Conservation (phyloP, 2,113 vertebrate genomes). For the Pseudopodoces humilis region DNA sequence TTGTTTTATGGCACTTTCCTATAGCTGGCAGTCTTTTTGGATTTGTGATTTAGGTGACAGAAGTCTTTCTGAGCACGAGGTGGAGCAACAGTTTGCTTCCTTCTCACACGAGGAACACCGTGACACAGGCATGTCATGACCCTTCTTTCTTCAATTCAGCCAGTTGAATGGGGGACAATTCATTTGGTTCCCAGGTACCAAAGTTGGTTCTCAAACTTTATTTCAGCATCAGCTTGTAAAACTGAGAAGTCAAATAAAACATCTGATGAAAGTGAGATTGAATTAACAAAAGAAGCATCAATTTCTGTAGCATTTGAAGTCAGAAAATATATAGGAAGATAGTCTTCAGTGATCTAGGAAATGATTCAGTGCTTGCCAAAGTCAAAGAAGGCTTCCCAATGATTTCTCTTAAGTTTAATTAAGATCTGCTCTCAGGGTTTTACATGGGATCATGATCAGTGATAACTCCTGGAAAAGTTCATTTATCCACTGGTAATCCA, state of each 20-base stretch:
- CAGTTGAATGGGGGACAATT: background rate
- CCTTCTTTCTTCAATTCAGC: background rate
- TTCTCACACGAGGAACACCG: background rate
- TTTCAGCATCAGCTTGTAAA: background rate
- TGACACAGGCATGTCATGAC: background rate
- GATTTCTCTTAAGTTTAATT: background rate
- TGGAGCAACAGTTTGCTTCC: background rate
- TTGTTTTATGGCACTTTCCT: background rate
- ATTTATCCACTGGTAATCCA: background rate
- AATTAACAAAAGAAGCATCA: background rate
- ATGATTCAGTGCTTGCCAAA: background rate
- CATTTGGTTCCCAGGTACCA: background rate
- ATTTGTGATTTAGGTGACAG: background rate
- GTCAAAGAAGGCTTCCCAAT: background rate
- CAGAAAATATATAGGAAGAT: background rate
- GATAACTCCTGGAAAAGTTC: background rate
- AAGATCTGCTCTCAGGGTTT: background rate
- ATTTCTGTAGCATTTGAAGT: background rate
- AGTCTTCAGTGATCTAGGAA: background rate
- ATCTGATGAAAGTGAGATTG: background rate
- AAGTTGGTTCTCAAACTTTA: background rate
- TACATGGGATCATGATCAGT: background rate
- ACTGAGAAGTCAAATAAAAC: background rate
- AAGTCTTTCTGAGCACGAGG: background rate
- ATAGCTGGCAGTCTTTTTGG: background rate